phyloP scores from a whole-genome alignment of 1,140 invertebrate genomes.

The Pseudomyrmex dendroicus region DNA sequence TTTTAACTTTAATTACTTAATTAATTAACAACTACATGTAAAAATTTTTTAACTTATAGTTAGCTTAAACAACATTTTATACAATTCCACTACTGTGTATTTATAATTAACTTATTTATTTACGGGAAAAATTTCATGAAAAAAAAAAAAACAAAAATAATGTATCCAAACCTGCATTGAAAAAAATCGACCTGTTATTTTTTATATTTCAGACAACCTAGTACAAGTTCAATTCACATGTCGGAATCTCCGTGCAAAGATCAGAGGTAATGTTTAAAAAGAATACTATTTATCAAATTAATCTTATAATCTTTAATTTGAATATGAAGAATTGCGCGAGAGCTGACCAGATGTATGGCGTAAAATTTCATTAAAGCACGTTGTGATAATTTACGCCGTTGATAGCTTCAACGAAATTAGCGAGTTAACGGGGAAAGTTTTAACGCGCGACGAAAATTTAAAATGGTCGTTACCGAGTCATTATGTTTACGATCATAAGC shows the following conservation, averaged over 20 bases:
- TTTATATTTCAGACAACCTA: slow-evolving; percentile 59
- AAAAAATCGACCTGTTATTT: not conserved
- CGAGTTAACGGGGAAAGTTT: slow-evolving; percentile 5
- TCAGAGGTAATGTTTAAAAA: slow-evolving; percentile 60
- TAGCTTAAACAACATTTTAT: no score
- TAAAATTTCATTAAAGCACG: not conserved
- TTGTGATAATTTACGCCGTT: not conserved
- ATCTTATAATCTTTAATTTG: not conserved
- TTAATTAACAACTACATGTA: no score
- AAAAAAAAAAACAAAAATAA: no score
- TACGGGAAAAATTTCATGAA: no score
- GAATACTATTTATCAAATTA: no score
- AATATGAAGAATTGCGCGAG: not conserved
- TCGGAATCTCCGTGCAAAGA: slow-evolving; percentile 47
- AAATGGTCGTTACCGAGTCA: no score
- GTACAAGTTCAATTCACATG: slow-evolving; percentile 18
- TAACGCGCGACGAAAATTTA: not conserved
- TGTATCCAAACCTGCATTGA: no score
- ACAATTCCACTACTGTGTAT: not conserved
- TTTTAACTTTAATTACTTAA: no score
- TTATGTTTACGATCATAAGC: no score
- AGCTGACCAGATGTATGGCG: not conserved
- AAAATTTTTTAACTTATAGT: no score
- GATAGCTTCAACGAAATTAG: not conserved
- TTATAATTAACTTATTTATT: not conserved